Conservation (phyloP, 2,797 vertebrate genomes). For the Trachurus trachurus region DNA sequence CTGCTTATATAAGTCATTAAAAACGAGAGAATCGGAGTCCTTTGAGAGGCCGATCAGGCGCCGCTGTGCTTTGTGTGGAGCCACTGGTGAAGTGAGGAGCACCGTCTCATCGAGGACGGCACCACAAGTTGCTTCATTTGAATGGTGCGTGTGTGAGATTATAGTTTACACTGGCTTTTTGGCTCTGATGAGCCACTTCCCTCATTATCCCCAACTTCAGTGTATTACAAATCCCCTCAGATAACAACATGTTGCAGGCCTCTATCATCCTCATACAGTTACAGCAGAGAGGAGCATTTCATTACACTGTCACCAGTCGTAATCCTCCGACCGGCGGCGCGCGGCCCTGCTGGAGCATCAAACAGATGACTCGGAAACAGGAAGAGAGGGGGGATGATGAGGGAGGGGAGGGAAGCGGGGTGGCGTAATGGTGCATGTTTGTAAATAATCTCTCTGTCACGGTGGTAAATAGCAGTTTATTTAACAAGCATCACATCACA, state of each 20-base stretch:
- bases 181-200: constrained; percentile 63
- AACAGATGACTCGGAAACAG: constrained; percentile 56
- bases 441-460: constrained; percentile 86
- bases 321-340: constrained; percentile 68
- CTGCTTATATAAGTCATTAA: not conserved
- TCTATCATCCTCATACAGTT: constrained; percentile 54
- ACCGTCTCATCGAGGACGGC: constrained; percentile 39
- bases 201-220: constrained; percentile 70
- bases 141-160: constrained; percentile 47
- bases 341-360: constrained; percentile 68
- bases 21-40: not conserved
- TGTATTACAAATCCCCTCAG: constrained; percentile 73
- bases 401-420: constrained; percentile 1
- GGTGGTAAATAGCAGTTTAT: constrained; percentile 87
- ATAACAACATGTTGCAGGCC: constrained; percentile 68
- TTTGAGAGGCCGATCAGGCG: constrained; percentile 30
- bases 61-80: constrained; percentile 16
- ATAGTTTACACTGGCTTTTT: constrained; percentile 59
- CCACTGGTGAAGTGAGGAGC: constrained; percentile 15
- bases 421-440: constrained; percentile 76
- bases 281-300: constrained; percentile 60
- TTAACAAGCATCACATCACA: constrained; percentile 87
- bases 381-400: constrained; percentile 31
- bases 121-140: constrained; percentile 34
- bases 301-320: constrained; percentile 69